Evolutionary conservation across 2,797 vertebrate species (phyloP), one percentile per base, ranked within the genome.

Genomic region (Bovichtus variegatus): DNA sequence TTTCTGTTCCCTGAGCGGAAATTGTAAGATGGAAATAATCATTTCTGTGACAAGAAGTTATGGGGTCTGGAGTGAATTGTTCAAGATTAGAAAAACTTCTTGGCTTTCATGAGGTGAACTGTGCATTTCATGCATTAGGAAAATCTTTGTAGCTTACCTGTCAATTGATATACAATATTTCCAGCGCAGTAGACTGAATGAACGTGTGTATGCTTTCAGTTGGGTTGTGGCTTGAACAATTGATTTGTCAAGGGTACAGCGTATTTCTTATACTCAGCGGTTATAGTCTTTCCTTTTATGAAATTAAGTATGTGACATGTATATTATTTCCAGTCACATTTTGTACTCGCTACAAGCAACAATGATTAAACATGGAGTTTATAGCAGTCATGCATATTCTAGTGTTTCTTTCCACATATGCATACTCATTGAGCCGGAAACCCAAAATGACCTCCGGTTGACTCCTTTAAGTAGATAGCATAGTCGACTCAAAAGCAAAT

Each of bases 321-420:
- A 61, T 18, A 38, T 71, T 65, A 50, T 75, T 75, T 74, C 62
- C 38, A 59, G 65, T 62, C 18, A 68, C 43, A 78, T 71, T 61
- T 70, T 9, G 60, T 53, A 40, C 76, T 50, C 58, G 64, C 78
- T 83, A 81, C 60, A 80, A 80, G 76, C 65, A 71, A 68, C 65
- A 65, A 60, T 67, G 60, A 76, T 80, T 82, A 69, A 87, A 91
- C 84, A 87, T 84, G 74, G 76, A 90, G 83, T 85, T 92, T 88
- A 91, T 89, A 89, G 89, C 86, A 89, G 78, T 71, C 87, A 90
- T 94, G 75, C 89, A 92, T 93, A 91, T 92, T 94, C 88, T 84
- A 92, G 84, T 83, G 49, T 85, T 81, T 75, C 79, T 86, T 76
- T 87, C 74, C 71, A 83, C 87, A 82, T 86, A 87, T 84, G 75